phyloP scores from a whole-genome alignment of 2,888 invertebrate species.

The Tolmerus cingulatus region DNA sequence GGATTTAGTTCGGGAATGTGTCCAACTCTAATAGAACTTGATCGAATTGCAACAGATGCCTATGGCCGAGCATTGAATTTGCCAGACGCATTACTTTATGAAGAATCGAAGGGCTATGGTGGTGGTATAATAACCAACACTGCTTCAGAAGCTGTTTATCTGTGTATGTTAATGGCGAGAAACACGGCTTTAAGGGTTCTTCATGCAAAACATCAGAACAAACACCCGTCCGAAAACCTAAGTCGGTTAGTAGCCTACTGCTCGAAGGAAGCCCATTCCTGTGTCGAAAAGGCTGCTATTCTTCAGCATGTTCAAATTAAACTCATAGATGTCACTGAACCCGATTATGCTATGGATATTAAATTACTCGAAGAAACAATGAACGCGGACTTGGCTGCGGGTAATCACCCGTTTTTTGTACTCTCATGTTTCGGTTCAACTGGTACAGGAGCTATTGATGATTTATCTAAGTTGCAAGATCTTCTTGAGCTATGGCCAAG shows the following conservation, averaged over 20 bases:
- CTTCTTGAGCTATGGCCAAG: slow-evolving; percentile 14
- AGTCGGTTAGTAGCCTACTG: slow-evolving; percentile 29
- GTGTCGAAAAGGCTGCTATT: slow-evolving; percentile 25
- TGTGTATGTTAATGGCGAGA: slow-evolving; percentile 39
- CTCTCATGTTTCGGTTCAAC: slow-evolving; percentile 40
- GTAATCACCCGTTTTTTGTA: slow-evolving; percentile 43
- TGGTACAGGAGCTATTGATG: slow-evolving; percentile 42
- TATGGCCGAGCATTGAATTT: slow-evolving; percentile 79
- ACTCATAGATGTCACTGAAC: neutral
- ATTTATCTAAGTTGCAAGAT: neutral
- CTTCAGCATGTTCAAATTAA: neutral
- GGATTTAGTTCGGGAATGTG: slow-evolving; percentile 87
- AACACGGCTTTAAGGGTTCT: neutral
- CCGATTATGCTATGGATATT: neutral
- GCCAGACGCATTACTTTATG: slow-evolving; percentile 76
- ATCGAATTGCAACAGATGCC: slow-evolving; percentile 88
- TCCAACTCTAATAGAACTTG: slow-evolving; percentile 85
- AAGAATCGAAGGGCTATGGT: slow-evolving; percentile 73
- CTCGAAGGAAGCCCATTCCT: slow-evolving; percentile 31
- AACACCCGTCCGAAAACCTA: neutral
- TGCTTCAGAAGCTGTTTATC: slow-evolving; percentile 40
- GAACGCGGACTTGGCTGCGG: slow-evolving; percentile 5
- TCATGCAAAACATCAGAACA: neutral
- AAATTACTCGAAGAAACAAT: slow-evolving; percentile 37
- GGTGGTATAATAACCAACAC: slow-evolving; percentile 75